Evolutionary conservation across 2,888 invertebrate genomes (phyloP).

Genomic region (Chrysolina oricalcia): DNA sequence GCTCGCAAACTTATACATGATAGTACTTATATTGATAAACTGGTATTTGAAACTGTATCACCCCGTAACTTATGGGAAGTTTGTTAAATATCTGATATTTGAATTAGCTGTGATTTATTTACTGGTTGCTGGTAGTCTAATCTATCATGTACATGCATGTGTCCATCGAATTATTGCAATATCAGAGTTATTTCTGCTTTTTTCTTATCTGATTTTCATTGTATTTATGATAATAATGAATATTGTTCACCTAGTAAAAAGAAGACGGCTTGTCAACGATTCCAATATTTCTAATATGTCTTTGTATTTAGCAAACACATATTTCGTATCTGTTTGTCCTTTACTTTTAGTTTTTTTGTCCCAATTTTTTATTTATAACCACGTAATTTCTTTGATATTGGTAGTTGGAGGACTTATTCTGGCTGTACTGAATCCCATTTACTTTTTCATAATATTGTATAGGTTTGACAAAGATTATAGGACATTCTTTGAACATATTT

Average conservation of each 20-base stretch:
- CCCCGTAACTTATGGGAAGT: conserved; percentile 32
- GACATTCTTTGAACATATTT: conserved; percentile 37
- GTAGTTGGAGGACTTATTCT: conserved; percentile 30
- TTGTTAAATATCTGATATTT: conserved; percentile 33
- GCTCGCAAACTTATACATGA: conserved; percentile 34
- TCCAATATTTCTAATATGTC: conserved; percentile 38
- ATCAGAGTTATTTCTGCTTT: conserved; percentile 31
- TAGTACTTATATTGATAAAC: conserved; percentile 39
- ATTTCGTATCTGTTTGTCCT: conserved; percentile 33
- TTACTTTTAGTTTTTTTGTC: conserved; percentile 24
- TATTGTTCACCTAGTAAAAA: conserved; percentile 42
- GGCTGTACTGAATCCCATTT: conserved; percentile 41
- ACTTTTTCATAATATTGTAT: conserved; percentile 43
- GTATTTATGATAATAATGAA: conserved; percentile 47
- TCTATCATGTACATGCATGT: conserved; percentile 33
- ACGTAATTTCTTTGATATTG: not conserved
- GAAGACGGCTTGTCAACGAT: conserved; percentile 34
- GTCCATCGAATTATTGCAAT: not conserved
- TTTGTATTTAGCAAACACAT: conserved; percentile 37
- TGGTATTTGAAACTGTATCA: conserved; percentile 48
- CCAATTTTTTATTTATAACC: not conserved
- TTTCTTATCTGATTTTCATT: conserved; percentile 39
- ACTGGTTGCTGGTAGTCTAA: conserved; percentile 23
- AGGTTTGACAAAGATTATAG: conserved; percentile 45
- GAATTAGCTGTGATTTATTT: conserved; percentile 34